These are phyloP conservation scores for Cyclura pinguis DNA, from an alignment of 2,797 vertebrate species.

Conservation along the genomic window DNA sequence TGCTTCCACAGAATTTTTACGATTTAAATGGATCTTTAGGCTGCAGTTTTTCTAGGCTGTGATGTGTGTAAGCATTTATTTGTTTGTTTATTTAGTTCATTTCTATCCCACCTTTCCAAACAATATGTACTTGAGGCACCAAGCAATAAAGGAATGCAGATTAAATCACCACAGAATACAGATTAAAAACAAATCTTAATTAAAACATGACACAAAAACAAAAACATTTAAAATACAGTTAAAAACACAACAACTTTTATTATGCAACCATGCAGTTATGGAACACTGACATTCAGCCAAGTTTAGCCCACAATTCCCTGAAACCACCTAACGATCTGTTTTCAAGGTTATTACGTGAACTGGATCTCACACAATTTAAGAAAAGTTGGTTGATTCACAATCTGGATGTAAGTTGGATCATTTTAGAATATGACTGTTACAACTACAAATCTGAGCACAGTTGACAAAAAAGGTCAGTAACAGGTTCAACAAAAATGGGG, in stretches of 20 bases:
- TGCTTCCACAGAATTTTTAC: neutral
- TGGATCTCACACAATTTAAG: neutral
- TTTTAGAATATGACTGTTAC: neutral
- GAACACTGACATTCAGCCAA: neutral
- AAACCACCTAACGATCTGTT: neutral
- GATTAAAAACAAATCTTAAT: neutral
- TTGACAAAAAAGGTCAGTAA: neutral
- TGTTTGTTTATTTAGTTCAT: neutral
- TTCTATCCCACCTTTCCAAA: neutral
- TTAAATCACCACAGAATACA: too few species aligned
- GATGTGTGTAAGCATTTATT: neutral
- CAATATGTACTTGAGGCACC: neutral
- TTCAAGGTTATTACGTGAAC: neutral
- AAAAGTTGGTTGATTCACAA: neutral
- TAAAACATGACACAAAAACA: neutral
- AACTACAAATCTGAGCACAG: neutral
- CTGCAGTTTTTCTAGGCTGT: too few species aligned
- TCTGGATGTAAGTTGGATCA: neutral
- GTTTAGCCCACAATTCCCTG: neutral
- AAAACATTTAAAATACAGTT: neutral
- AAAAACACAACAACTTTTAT: neutral
- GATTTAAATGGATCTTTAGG: neutral
- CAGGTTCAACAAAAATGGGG: neutral
- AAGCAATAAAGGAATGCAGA: neutral
- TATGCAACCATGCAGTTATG: neutral